These are phyloP conservation scores for Dendrophyllia cribrosa DNA, from an alignment of 64 coral and sea anemone genomes.

Conservation along the genomic window DNA sequence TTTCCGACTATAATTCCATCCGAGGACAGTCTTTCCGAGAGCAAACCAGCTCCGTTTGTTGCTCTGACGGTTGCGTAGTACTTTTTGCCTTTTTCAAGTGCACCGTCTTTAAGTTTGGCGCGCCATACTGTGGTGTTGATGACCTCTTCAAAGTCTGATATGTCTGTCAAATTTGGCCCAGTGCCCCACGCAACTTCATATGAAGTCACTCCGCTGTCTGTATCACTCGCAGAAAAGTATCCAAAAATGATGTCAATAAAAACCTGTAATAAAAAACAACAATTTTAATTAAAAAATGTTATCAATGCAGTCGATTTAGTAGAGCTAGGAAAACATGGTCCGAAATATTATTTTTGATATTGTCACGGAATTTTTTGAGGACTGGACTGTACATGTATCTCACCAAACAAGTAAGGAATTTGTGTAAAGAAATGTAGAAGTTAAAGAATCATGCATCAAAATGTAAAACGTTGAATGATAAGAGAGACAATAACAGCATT, in stretches of 20 bases:
- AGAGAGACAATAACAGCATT: no score
- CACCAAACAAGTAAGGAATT: no score
- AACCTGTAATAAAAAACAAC: slow-evolving; percentile 66
- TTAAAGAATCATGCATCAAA: no score
- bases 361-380: no score
- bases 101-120: slow-evolving; percentile 66
- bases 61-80: slow-evolving; percentile 71
- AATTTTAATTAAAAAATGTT: no score
- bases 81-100: slow-evolving; percentile 15
- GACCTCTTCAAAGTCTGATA: slow-evolving; percentile 69
- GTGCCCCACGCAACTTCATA: slow-evolving; percentile 83
- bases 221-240: slow-evolving; percentile 66
- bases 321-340: no score
- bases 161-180: slow-evolving; percentile 33
- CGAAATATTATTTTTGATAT: no score
- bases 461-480: no score
- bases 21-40: slow-evolving; percentile 57
- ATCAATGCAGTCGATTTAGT: no score
- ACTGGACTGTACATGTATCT: no score
- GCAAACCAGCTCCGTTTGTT: slow-evolving; percentile 63
- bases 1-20: slow-evolving; percentile 80
- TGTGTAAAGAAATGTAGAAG: no score
- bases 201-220: slow-evolving; percentile 70
- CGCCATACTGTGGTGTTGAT: slow-evolving; percentile 74
- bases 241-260: slow-evolving; percentile 95